Evolutionary conservation across 23 tunicate species (phyloP).

Genomic region (Phallusia fumigata): DNA sequence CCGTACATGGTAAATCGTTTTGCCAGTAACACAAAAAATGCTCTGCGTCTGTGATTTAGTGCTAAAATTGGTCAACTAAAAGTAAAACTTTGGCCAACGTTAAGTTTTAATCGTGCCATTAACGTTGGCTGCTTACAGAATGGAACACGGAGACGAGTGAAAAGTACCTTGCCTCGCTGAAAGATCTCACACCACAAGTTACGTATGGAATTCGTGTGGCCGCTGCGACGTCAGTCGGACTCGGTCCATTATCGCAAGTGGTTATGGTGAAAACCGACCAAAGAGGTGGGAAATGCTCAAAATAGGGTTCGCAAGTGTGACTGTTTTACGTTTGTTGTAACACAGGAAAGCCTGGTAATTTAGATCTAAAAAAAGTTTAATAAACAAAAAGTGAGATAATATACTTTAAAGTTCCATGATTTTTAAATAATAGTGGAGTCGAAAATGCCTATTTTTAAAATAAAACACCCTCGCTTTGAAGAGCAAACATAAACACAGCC

Average conservation of each 20-base stretch:
- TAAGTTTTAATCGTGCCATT: neutral
- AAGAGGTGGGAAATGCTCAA: slow-evolving; percentile 47
- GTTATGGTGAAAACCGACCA: slow-evolving; percentile 53
- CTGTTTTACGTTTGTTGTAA: neutral
- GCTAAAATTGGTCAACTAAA: neutral
- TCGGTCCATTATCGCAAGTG: slow-evolving; percentile 49
- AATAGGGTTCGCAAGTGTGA: neutral
- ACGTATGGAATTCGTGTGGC: slow-evolving; percentile 63
- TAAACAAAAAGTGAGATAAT: no score
- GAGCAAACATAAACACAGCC: no score
- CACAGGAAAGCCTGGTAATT: no score
- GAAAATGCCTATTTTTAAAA: no score
- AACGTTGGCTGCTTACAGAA: slow-evolving; percentile 20
- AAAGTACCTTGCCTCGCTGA: slow-evolving; percentile 17
- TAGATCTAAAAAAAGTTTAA: no score
- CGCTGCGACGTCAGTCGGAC: slow-evolving; percentile 63
- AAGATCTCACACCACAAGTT: slow-evolving; percentile 23
- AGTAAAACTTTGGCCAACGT: neutral
- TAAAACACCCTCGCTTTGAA: no score
- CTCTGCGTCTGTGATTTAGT: no score
- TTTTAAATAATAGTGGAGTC: no score
- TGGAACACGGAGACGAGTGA: slow-evolving; percentile 34
- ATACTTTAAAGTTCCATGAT: no score
- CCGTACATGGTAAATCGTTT: no score
- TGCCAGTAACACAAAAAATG: no score